Percentiles rank a stretch among this genome's conserved stretches.
phyloP scores from a whole-genome alignment of 2,113 vertebrate species.

The Burhinus bistriatus region DNA sequence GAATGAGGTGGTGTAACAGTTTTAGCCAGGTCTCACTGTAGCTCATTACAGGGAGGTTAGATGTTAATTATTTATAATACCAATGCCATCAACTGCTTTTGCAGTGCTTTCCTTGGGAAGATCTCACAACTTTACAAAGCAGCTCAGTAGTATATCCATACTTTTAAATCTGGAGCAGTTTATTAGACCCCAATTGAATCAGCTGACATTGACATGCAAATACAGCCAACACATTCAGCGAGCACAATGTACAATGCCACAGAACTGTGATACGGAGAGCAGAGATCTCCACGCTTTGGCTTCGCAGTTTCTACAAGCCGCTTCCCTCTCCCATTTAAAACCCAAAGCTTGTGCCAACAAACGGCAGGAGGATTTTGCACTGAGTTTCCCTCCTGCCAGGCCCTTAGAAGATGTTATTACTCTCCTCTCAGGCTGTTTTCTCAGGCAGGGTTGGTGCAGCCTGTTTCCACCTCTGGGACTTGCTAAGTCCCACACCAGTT shows the following conservation, averaged over 20 bases:
- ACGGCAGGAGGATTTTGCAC: not conserved
- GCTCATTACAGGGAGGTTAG: not conserved
- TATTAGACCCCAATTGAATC: accelerated
- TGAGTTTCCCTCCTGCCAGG: not conserved
- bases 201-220: not conserved
- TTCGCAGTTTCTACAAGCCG: not conserved
- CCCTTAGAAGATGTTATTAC: not conserved
- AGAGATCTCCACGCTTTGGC: accelerated
- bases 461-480: not conserved
- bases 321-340: not conserved
- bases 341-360: not conserved
- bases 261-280: accelerated
- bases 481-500: not conserved
- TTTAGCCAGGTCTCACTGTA: not conserved
- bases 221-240: not conserved
- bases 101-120: not conserved
- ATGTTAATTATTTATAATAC: not conserved
- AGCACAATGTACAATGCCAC: accelerated
- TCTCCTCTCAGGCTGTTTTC: not conserved
- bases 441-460: not conserved
- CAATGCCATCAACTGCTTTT: not conserved
- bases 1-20: not conserved
- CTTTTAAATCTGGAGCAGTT: not conserved
- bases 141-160: not conserved
- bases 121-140: not conserved